These are phyloP conservation scores for Cryptocheilus praepositus DNA, from an alignment of 2,888 invertebrate species.

Conservation along the genomic window DNA sequence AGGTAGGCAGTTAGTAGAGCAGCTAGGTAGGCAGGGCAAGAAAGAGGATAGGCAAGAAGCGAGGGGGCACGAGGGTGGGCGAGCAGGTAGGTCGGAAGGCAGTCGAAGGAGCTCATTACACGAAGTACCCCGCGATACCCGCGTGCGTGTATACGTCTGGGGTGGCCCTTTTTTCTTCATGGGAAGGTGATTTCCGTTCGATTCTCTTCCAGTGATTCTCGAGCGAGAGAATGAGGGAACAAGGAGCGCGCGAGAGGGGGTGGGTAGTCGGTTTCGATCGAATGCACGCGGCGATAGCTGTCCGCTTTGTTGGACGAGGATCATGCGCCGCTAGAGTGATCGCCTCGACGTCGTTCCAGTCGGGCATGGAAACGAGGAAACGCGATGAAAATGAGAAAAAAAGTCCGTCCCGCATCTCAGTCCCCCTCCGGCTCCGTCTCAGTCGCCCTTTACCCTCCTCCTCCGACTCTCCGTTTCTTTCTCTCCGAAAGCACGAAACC, in stretches of 20 bases:
- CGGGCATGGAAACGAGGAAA: conserved; percentile 26
- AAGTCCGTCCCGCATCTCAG: not conserved
- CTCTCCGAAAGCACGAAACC: conserved; percentile 7
- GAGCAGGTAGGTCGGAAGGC: not conserved
- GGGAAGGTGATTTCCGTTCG: conserved; percentile 61
- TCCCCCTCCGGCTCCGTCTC: not conserved
- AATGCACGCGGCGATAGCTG: not conserved
- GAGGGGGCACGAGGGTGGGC: conserved; percentile 8
- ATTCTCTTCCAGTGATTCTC: conserved; percentile 50
- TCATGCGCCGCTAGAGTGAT: conserved; percentile 16
- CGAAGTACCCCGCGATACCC: not conserved
- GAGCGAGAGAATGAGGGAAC: conserved; percentile 29
- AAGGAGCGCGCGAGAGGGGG: not conserved
- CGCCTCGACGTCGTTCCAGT: conserved; percentile 13
- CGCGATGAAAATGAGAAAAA: conserved; percentile 27
- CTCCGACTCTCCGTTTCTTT: conserved; percentile 18
- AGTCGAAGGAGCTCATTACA: not conserved
- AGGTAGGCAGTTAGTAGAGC: conserved; percentile 7
- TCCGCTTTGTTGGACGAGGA: not conserved
- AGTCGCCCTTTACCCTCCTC: not conserved
- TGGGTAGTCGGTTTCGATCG: not conserved
- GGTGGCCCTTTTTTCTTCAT: conserved; percentile 44
- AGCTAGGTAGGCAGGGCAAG: not conserved
- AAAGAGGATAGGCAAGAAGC: conserved; percentile 10
- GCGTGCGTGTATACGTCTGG: conserved; percentile 19